Base-by-base conservation (phyloP, 1,140 invertebrate species). In the Parapsyche elsis region DNA sequence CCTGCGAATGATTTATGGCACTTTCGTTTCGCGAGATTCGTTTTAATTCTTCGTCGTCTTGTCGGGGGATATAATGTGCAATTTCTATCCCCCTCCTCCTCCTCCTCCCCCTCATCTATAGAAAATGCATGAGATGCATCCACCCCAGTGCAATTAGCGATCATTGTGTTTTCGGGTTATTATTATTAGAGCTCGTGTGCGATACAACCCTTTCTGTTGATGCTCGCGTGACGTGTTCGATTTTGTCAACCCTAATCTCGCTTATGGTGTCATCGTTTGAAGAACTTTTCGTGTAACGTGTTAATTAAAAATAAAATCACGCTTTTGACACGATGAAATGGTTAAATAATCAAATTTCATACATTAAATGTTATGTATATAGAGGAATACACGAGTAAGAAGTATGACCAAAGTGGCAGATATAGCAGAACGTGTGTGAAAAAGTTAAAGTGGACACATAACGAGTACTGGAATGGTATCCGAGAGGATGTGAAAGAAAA, bases 81-180 rank as follows among this genome's bases (percentile, higher is more conserved):
- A 77, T 76, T 73, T 80, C 57, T 75, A 53, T 67, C 45, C 61
- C 12, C 49, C 81, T n/a, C 78, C 81, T 78, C 71, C 30, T 64
- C 79, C 16, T 44, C 19, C 57, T 44, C 76, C n/a, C 21, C 44
- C 78, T 16, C 71, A 23, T 74, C 67, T n/a, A 57, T 19, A 53
- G 79, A 80, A 73, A 76, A 82, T 80, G 76, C 74, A 76, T 79
- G 71, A 73, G 19, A 57, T 82, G 46, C 76, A 9, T 80, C 24
- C 38, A 71, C 70, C 70, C 71, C 71, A 19, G 10, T 5, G 75
- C 59, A 80, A 82, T 82, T 80, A 82, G 75, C 61, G 30, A 53
- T 38, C 57, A 80, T 75, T 74, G 78, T 74, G 49, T 53, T 38
- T 38, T 38, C 30, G 30, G 30, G 30, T 38, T n/a, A 38, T 38